Base-by-base conservation (phyloP, 2,888 invertebrate species). In the Sepioteuthis lessoniana region DNA sequence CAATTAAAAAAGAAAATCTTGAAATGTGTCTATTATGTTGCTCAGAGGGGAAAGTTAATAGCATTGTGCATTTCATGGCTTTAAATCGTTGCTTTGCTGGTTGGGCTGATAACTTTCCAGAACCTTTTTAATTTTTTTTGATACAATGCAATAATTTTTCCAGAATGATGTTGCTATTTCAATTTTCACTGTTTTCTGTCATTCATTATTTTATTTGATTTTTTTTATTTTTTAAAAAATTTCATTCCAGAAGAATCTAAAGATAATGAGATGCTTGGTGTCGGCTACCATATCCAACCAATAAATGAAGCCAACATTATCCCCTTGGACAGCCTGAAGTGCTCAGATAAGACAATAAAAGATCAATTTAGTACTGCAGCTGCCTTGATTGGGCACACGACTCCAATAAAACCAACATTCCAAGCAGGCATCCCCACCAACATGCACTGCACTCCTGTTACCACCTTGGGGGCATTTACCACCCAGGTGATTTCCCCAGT, bases 391-490 rank as follows among this genome's bases (percentile, higher is more conserved):
- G 50, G 38, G 28, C 55, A 60, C 55, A 38, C 93, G 21, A 93
- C 93, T 50, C 93, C 46, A 38, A 37, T 93, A 50, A 93, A 93
- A 60, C 25, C 93, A 50, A 38, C 93, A 55, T 93, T 93, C 60
- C 93, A 46, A 35, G 93, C 93, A 35, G 93, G 55, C 38, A 35
- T 93, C 37, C 93, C 93, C 13, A 50, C 93, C 50, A 60, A 38
- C 38, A 93, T 93, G 93, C 93, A 93, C 38, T 93, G 93, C 55
- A 55, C 93, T 37, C 60, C 93, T 93, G 93, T 93, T 35, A 93
- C 93, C 25, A 55, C 93, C 4, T 28, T 93, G n/a, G 60, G 93
- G 35, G 93, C 55, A 50, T 93, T 93, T 55, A 38, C 93, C 50
- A 92, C 91, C 19, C 93, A 55, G 55, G 35, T 93, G 93, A 28